phyloP scores from a whole-genome alignment of 2,888 invertebrate genomes.

The Athalia circularis region DNA sequence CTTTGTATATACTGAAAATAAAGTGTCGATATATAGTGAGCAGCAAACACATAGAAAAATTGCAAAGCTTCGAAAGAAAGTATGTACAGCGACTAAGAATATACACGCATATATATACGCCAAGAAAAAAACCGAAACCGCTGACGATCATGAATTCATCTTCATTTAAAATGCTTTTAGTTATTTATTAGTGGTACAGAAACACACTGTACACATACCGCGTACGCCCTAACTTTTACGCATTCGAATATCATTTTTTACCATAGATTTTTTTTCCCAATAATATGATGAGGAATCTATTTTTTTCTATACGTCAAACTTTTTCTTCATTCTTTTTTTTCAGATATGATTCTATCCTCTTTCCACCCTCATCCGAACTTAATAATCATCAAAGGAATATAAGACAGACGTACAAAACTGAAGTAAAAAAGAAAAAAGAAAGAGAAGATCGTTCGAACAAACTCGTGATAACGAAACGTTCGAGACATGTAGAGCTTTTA shows the following conservation, averaged over 20 bases:
- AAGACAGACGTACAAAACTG: too few species aligned
- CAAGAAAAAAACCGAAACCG: background rate
- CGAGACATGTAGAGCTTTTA: too few species aligned
- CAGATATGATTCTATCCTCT: too few species aligned
- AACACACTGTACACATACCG: background rate
- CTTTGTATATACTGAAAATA: background rate
- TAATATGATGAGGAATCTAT: too few species aligned
- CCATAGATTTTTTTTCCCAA: too few species aligned
- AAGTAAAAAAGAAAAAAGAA: too few species aligned
- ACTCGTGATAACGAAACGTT: too few species aligned
- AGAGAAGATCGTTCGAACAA: too few species aligned
- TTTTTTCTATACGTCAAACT: background rate
- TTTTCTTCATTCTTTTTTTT: too few species aligned
- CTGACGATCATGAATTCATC: slow-evolving; percentile 30
- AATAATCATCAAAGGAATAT: too few species aligned
- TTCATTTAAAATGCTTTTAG: slow-evolving; percentile 45
- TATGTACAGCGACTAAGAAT: background rate
- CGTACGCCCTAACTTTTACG: background rate
- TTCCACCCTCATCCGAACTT: too few species aligned
- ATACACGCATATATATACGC: background rate
- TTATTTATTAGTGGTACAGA: slow-evolving; percentile 20
- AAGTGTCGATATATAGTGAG: background rate
- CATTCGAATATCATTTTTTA: background rate
- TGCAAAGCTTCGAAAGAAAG: background rate
- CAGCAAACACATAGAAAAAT: background rate